Conservation (phyloP, 2,888 invertebrate genomes). For the Clanis bilineata region DNA sequence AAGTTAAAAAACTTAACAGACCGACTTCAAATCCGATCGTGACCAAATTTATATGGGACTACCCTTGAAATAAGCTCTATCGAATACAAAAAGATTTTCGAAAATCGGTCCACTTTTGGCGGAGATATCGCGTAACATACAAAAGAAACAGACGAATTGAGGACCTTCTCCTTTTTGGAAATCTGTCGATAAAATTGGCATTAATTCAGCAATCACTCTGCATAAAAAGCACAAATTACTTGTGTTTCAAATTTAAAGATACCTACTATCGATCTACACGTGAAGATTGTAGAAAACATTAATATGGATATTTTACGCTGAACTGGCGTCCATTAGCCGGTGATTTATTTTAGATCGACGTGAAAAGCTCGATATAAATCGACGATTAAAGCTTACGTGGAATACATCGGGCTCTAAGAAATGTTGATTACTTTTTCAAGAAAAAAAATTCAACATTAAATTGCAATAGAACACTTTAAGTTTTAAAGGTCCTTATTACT, state of each 20-base stretch:
- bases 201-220: no score
- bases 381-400: background rate
- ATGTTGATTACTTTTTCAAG: background rate
- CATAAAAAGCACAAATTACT: background rate
- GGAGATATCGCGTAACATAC: no score
- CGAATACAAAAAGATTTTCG: no score
- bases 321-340: background rate
- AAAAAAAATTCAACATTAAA: background rate
- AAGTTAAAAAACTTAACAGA: no score
- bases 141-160: no score
- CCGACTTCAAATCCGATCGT: no score
- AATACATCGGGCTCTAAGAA: background rate
- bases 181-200: no score
- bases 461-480: background rate
- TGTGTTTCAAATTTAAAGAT: background rate
- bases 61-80: no score
- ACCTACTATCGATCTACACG: background rate
- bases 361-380: conserved; percentile 1
- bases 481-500: no score
- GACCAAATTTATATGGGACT: no score
- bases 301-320: conserved; percentile 1
- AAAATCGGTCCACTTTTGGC: no score
- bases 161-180: no score
- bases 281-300: conserved; percentile 1
- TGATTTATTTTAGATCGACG: conserved; percentile 1